These are phyloP conservation scores for Corydoras maculifer DNA, from an alignment of 2,113 vertebrate genomes.

Conservation along the genomic window DNA sequence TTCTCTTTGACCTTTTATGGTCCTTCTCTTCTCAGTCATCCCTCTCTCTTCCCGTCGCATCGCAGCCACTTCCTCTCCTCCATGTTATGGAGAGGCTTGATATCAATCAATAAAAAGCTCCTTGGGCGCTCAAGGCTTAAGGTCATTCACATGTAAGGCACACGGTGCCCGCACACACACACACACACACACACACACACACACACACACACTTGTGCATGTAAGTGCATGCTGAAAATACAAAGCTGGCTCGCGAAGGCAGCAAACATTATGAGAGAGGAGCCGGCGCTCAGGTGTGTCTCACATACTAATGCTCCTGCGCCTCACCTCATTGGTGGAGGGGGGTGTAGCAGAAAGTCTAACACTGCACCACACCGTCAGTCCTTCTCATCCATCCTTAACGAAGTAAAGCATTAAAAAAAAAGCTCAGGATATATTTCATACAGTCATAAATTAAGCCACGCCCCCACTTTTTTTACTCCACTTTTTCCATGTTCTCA, in stretches of 20 bases:
- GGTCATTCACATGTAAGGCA: slow-evolving; percentile 25
- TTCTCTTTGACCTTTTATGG: slow-evolving; percentile 2
- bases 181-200: slow-evolving; percentile 16
- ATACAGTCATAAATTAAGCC: no score
- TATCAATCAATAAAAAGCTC: slow-evolving; percentile 51
- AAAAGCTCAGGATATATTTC: no score
- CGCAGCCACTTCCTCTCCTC: slow-evolving; percentile 1
- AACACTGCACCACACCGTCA: no score
- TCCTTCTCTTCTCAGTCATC: not conserved
- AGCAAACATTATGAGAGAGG: not conserved
- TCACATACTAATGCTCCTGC: slow-evolving; percentile 4
- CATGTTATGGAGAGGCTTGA: slow-evolving; percentile 36
- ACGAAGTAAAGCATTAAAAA: no score
- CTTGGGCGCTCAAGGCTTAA: slow-evolving; percentile 44
- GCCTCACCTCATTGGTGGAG: no score
- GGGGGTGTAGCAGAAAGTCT: no score
- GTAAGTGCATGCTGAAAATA: slow-evolving; percentile 1
- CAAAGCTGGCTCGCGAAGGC: not conserved
- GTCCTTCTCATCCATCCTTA: no score
- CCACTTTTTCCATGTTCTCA: no score
- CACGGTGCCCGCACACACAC: not conserved
- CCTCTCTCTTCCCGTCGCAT: not conserved
- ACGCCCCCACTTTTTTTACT: no score
- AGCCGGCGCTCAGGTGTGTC: slow-evolving; percentile 15
- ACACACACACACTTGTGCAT: slow-evolving; percentile 8